These are phyloP conservation scores for Meta bourneti DNA, from an alignment of 2,888 invertebrate species.

Conservation along the genomic window DNA sequence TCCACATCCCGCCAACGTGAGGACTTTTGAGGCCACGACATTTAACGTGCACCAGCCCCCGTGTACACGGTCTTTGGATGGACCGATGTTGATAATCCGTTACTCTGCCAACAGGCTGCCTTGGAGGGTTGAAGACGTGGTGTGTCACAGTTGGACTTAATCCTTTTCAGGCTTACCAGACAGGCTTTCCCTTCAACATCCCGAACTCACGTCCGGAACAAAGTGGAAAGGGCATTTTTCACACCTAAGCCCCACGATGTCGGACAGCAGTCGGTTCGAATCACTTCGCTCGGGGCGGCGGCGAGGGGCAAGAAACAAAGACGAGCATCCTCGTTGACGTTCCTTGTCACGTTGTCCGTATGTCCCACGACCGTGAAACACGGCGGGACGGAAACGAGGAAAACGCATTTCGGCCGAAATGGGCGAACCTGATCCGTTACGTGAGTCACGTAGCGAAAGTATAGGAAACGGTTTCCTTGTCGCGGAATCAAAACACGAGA, in stretches of 20 bases:
- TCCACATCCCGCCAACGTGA: too few species aligned
- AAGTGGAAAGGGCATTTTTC: conserved; percentile 19
- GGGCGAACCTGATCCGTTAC: conserved; percentile 39
- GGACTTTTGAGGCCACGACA: too few species aligned
- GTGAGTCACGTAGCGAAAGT: conserved; percentile 45
- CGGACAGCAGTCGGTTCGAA: conserved; percentile 17
- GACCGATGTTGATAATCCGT: too few species aligned
- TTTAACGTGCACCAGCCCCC: too few species aligned
- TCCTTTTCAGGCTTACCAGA: not conserved
- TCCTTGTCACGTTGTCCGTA: conserved; percentile 52
- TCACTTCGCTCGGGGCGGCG: conserved; percentile 4
- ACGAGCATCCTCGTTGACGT: not conserved
- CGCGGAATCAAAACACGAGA: conserved; percentile 22
- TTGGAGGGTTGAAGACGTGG: too few species aligned
- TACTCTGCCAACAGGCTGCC: too few species aligned
- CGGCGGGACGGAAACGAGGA: conserved; percentile 20
- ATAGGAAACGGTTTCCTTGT: conserved; percentile 59
- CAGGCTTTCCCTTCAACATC: not conserved
- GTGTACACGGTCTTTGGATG: too few species aligned
- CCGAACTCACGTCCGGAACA: not conserved
- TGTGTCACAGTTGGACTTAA: not conserved
- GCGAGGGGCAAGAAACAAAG: conserved; percentile 9
- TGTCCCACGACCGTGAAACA: conserved; percentile 31
- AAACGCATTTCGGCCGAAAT: conserved; percentile 16
- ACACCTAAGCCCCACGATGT: not conserved